Conservation (phyloP, 2,113 vertebrate species). For the Pungitius pungitius region DNA sequence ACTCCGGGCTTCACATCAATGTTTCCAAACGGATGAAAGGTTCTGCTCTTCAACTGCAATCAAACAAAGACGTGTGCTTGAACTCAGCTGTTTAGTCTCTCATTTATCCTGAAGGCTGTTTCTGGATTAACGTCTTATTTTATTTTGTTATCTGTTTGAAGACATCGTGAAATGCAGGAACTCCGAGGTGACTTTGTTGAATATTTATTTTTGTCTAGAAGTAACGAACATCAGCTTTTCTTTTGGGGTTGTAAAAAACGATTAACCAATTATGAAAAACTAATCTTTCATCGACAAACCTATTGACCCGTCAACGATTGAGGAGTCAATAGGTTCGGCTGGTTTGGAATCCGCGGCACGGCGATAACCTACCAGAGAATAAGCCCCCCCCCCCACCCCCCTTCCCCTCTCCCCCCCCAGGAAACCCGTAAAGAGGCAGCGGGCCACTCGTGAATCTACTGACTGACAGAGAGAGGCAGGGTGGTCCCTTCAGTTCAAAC, state of each 20-base stretch:
- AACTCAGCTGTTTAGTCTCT: background rate
- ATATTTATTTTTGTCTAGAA: background rate
- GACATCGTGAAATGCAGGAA: background rate
- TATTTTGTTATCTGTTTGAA: background rate
- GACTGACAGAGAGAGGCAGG: conserved; percentile 21
- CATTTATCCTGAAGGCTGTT: background rate
- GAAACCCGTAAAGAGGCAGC: conserved; percentile 18
- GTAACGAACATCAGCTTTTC: background rate
- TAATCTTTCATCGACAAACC: background rate
- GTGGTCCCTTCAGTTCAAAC: conserved; percentile 25
- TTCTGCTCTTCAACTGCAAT: background rate
- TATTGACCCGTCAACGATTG: too few species aligned
- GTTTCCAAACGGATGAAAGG: conserved; percentile 3
- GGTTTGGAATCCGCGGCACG: background rate
- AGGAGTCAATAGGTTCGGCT: background rate
- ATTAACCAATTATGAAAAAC: background rate
- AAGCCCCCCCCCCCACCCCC: background rate
- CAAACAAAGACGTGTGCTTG: background rate
- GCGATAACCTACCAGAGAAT: conserved; percentile 17
- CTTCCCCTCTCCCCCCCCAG: background rate
- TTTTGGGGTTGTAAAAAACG: background rate
- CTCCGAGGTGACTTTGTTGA: background rate
- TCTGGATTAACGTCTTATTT: background rate
- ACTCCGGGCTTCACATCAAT: conserved; percentile 2
- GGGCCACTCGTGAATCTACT: conserved; percentile 26